These are phyloP conservation scores for Plebejus melissa DNA, from an alignment of 2,888 invertebrate species.

Conservation along the genomic window DNA sequence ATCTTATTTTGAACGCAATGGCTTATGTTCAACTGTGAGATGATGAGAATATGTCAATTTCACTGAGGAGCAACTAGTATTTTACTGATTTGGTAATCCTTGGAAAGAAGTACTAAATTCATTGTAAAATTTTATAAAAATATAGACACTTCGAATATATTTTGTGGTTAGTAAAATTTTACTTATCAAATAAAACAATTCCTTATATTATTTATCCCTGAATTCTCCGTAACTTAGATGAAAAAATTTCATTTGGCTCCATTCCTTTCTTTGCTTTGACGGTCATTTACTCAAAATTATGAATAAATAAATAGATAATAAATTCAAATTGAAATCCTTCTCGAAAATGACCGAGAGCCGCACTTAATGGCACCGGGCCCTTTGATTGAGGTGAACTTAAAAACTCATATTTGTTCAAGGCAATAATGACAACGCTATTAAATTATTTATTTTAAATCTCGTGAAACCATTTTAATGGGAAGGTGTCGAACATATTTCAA, in stretches of 20 bases:
- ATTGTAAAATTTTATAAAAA: no score
- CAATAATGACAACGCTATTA: conserved; percentile 6
- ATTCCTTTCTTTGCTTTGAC: conserved; percentile 47
- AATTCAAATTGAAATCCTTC: conserved; percentile 73
- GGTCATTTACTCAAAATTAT: conserved; percentile 67
- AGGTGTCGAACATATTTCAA: background rate
- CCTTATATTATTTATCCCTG: no score
- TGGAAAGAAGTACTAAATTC: no score
- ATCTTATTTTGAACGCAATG: background rate
- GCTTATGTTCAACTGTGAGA: background rate
- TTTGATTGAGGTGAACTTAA: conserved; percentile 49
- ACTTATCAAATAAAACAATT: no score
- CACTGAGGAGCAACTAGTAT: background rate
- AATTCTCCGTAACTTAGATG: background rate
- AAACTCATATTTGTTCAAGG: conserved; percentile 39
- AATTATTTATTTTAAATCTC: background rate
- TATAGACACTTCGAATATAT: no score
- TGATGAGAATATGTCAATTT: background rate
- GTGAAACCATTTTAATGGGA: conserved; percentile 9
- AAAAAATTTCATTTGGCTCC: conserved; percentile 40
- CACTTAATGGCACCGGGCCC: conserved; percentile 69
- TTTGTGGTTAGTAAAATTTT: no score
- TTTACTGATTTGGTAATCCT: background rate
- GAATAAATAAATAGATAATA: conserved; percentile 78
- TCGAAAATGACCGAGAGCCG: conserved; percentile 55